These are phyloP conservation scores for Ammodytes marinus DNA, from an alignment of 2,113 vertebrate species.

Conservation along the genomic window DNA sequence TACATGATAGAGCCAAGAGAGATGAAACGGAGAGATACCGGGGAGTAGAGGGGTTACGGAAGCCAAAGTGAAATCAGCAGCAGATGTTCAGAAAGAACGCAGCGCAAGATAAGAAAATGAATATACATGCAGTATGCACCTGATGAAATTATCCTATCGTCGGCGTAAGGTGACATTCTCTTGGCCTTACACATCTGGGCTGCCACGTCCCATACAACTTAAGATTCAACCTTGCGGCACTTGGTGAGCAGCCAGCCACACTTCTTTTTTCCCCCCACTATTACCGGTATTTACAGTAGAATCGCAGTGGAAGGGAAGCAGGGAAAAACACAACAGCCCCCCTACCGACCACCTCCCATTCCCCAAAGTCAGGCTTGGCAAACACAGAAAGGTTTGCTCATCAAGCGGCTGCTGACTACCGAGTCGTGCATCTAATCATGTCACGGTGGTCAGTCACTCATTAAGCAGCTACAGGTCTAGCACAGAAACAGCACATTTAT, in stretches of 20 bases:
- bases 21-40: constrained; percentile 20
- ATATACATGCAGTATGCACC: constrained; percentile 57
- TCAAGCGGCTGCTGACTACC: constrained; percentile 16
- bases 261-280: not conserved
- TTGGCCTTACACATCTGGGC: constrained; percentile 71
- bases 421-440: constrained; percentile 40
- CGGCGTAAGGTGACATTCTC: constrained; percentile 75
- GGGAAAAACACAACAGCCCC: constrained; percentile 30
- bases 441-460: constrained; percentile 50
- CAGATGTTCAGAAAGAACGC: constrained; percentile 61
- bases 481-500: constrained; percentile 39
- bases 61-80: constrained; percentile 50
- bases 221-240: constrained; percentile 62
- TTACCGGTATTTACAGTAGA: constrained; percentile 34
- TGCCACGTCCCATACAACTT: constrained; percentile 50
- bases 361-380: constrained; percentile 3
- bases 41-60: constrained; percentile 6
- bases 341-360: too few species aligned
- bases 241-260: constrained; percentile 23
- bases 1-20: constrained; percentile 30
- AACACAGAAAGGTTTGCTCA: constrained; percentile 34
- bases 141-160: constrained; percentile 73
- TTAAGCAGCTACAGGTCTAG: constrained; percentile 6
- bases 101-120: constrained; percentile 46
- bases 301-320: constrained; percentile 32